Evolutionary conservation across 2,797 vertebrate genomes (phyloP), one percentile per base, ranked within the genome.

Genomic region (Poliocrania exsul): DNA sequence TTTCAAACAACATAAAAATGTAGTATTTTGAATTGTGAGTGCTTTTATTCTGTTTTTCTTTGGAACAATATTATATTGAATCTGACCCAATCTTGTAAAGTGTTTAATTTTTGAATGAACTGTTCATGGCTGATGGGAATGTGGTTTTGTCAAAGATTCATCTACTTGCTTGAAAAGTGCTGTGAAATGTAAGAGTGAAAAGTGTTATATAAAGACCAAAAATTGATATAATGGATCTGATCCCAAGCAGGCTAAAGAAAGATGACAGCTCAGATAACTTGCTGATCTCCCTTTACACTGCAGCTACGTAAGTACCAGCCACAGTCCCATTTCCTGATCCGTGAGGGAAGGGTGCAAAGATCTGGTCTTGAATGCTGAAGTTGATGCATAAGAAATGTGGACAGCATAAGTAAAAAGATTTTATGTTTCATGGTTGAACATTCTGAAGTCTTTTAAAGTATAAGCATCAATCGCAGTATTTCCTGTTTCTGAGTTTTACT

Each of bases 11-110:
- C 71, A 42, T 74, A 35, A 86, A 66, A 91, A 89, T 66, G 65
- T 54, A 81, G 19, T 67, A 28, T 91, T 90, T 91, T 89, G 40
- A 81, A 77, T 77, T 66, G 65, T 78, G 69, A 92, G 53, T 49
- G 69, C 46, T 94, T 88, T 94, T 93, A 81, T 86, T 89, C 40
- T 16, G 67, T 83, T 90, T 90, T 91, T 84, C 38, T 81, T 83
- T 72, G 69, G 57, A 88, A 90, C 17, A 90, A 51, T 88, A 50
- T 65, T 81, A 21, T 47, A 77, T 65, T 85, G 82, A 88, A 78
- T 56, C 46, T 90, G 80, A 86, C 72, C 42, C 61, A 78, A 19
- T 86, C 92, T 83, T 89, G 29, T 69, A 47, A 86, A 83, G 11
- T 73, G 50, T 88, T 94, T 93, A 31, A 85, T 82, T 94, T 93